Base-by-base conservation (phyloP, 2,888 invertebrate genomes). In the Rhyacophila evoluta region DNA sequence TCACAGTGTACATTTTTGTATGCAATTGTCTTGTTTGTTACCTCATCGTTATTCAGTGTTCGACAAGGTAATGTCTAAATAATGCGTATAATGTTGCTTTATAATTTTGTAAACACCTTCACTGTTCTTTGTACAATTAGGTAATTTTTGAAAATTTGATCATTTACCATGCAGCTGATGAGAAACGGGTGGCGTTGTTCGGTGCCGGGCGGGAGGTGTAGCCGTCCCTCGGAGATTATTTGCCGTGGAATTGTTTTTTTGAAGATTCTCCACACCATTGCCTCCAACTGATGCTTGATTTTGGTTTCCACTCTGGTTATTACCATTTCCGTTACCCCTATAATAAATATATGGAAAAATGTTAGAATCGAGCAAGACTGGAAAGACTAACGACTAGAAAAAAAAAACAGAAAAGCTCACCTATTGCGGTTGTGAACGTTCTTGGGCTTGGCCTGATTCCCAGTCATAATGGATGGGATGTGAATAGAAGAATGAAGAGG, bases 381-480 rank as follows among this genome's bases (percentile, higher is more conserved):
- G 15, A 1, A 1, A 19, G 10, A 39, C 73, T n/a, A n/a, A n/a
- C n/a, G n/a, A n/a, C n/a, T n/a, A n/a, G n/a, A n/a, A n/a, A n/a
- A n/a, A n/a, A n/a, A n/a, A n/a, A n/a, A n/a, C n/a, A n/a, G n/a
- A n/a, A n/a, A 73, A n/a, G 79, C 8, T 77, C 19, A 86, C 85
- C 79, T 86, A 86, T 19, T 86, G 80, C 85, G 89, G 86, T 83
- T 87, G 87, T 11, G 85, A 37, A 72, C 72, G 67, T 80, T 81
- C 70, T 82, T 82, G 80, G 81, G 83, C 70, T 82, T 82, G 82
- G 91, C 90, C 86, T 88, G 89, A 37, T 79, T 80, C 8, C 81
- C 80, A 79, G 85, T 86, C 89, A 89, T 89, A 83, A 90, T 90
- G 80, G 88, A 86, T 39, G 89, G 89, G 76, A 89, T 89, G 84